phyloP scores from a whole-genome alignment of 2,113 vertebrate genomes.

The Myotis lucifugus region DNA sequence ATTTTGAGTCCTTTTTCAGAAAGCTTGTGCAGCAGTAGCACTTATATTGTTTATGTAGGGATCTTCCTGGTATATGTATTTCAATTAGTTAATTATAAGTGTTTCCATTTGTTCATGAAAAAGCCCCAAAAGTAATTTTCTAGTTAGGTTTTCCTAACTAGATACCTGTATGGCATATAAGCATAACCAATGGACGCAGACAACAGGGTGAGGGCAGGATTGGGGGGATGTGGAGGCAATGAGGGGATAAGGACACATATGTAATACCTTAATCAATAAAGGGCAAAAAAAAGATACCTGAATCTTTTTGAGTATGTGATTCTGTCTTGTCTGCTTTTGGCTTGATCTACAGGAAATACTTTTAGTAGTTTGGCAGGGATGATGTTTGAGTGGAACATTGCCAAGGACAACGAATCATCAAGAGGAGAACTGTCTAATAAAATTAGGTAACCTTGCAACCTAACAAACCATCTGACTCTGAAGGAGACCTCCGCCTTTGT shows the following conservation, averaged over 20 bases:
- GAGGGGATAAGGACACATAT: too few species aligned
- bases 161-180: too few species aligned
- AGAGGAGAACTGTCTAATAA: slow-evolving; percentile 76
- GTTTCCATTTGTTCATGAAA: slow-evolving; percentile 32
- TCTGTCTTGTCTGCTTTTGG: slow-evolving; percentile 45
- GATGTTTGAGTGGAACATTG: slow-evolving; percentile 81
- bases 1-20: neutral
- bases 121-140: neutral
- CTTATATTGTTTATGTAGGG: neutral
- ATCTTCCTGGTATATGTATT: neutral
- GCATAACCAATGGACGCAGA: too few species aligned
- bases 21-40: neutral
- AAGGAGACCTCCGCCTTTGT: neutral
- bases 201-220: too few species aligned
- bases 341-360: slow-evolving; percentile 82
- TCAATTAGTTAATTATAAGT: neutral
- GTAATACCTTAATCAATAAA: too few species aligned
- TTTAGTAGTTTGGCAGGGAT: slow-evolving; percentile 86
- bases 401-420: slow-evolving; percentile 76
- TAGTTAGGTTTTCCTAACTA: neutral
- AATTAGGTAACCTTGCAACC: slow-evolving; percentile 79
- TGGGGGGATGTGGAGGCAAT: too few species aligned
- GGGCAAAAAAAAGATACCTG: neutral
- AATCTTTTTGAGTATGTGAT: slow-evolving; percentile 37
- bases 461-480: neutral